Evolutionary conservation across 2,113 vertebrate genomes (phyloP).

Genomic region (Oceanites oceanicus): DNA sequence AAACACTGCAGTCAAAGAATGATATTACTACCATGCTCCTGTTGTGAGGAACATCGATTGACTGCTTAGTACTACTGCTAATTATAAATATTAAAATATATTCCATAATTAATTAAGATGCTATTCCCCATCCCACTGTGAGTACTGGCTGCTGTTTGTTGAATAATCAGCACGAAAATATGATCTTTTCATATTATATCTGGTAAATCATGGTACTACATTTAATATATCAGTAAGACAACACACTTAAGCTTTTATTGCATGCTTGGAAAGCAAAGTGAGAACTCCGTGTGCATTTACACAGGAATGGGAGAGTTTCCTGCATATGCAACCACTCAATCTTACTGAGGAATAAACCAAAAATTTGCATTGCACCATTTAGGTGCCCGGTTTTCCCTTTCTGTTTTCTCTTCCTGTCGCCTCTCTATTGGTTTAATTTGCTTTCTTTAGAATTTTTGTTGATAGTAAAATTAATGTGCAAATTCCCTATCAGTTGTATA

Average conservation of each 20-base stretch:
- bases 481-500: constrained; percentile 41
- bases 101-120: constrained; percentile 56
- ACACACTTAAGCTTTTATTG: neutral
- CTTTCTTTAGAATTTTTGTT: constrained; percentile 44
- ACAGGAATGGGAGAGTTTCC: neutral
- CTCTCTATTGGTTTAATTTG: constrained; percentile 2
- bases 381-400: neutral
- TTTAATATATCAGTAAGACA: neutral
- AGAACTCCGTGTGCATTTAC: neutral
- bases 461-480: constrained; percentile 46
- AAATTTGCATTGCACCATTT: neutral
- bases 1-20: constrained; percentile 64
- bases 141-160: constrained; percentile 3
- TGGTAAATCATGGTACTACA: neutral
- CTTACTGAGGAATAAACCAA: neutral
- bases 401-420: neutral
- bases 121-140: neutral
- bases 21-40: constrained; percentile 44
- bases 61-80: constrained; percentile 41
- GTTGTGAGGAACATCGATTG: constrained; percentile 43
- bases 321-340: neutral
- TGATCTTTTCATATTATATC: constrained; percentile 1
- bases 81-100: constrained; percentile 57
- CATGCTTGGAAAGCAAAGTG: neutral
- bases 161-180: constrained; percentile 16